Conservation (phyloP, 1,140 invertebrate species). For the Drosophila cardini region DNA sequence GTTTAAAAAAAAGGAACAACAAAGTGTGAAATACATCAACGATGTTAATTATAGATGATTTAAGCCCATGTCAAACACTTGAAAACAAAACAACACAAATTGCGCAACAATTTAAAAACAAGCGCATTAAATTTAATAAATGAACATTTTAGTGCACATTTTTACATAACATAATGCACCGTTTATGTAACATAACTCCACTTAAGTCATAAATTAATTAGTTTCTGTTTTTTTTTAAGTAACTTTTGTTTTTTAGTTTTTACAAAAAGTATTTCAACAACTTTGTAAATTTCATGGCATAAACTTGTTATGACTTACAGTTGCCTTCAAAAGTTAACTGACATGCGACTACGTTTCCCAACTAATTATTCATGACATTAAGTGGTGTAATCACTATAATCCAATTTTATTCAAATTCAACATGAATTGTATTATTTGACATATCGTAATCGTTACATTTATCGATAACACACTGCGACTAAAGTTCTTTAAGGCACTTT, state of each 20-base stretch:
- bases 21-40: constrained; percentile 59
- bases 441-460: constrained; percentile 6
- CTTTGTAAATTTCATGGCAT: constrained; percentile 1
- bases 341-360: background rate
- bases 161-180: constrained; percentile 19
- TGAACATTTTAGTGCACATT: constrained; percentile 9
- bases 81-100: constrained; percentile 29
- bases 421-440: background rate
- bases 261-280: background rate
- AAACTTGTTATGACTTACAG: background rate
- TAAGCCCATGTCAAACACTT: constrained; percentile 31
- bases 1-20: constrained; percentile 35
- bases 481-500: background rate
- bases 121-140: constrained; percentile 23
- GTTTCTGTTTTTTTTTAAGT: background rate
- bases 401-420: background rate
- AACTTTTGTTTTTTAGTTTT: no score
- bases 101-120: constrained; percentile 33
- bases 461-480: constrained; percentile 11
- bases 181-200: background rate
- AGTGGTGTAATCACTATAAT: background rate
- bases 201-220: constrained; percentile 10
- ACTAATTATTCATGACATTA: background rate
- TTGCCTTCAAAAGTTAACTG: background rate
- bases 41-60: constrained; percentile 58